These are phyloP conservation scores for Anastrepha obliqua DNA, from an alignment of 1,140 invertebrate genomes.

Conservation along the genomic window DNA sequence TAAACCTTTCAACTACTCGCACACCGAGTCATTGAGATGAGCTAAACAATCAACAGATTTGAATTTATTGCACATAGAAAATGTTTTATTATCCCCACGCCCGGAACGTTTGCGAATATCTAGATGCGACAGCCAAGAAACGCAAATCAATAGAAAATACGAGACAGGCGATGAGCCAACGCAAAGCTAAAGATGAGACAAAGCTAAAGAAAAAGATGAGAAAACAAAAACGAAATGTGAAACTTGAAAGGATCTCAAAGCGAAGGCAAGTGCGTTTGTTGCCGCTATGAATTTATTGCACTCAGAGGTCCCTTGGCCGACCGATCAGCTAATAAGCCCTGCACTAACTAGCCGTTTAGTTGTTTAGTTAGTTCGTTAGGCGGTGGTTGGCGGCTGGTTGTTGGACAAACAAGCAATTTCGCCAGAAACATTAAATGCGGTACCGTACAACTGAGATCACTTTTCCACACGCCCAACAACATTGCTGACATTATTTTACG, in stretches of 20 bases:
- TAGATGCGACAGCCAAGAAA: conserved; percentile 17
- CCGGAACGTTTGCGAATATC: neutral
- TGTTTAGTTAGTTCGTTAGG: conserved; percentile 35
- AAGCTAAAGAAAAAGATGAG: neutral
- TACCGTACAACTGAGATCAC: neutral
- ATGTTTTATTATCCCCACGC: conserved; percentile 49
- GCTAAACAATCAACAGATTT: conserved; percentile 51
- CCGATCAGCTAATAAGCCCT: neutral
- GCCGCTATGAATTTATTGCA: conserved; percentile 41
- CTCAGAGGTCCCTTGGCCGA: neutral
- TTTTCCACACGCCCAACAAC: neutral
- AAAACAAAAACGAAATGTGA: neutral
- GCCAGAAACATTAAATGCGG: conserved; percentile 2
- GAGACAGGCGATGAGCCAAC: conserved; percentile 23
- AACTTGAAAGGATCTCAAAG: conserved; percentile 13
- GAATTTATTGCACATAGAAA: conserved; percentile 51
- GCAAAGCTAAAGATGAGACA: neutral
- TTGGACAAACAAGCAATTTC: conserved; percentile 38
- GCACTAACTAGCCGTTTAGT: conserved; percentile 36
- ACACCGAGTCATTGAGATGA: conserved; percentile 4
- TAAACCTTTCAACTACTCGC: neutral
- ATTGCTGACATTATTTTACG: neutral
- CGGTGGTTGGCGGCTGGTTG: neutral
- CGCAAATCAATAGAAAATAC: conserved; percentile 51
- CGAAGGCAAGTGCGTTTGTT: conserved; percentile 34